These are phyloP conservation scores for Oriolus oriolus DNA, from an alignment of 2,113 vertebrate genomes.

Conservation along the genomic window DNA sequence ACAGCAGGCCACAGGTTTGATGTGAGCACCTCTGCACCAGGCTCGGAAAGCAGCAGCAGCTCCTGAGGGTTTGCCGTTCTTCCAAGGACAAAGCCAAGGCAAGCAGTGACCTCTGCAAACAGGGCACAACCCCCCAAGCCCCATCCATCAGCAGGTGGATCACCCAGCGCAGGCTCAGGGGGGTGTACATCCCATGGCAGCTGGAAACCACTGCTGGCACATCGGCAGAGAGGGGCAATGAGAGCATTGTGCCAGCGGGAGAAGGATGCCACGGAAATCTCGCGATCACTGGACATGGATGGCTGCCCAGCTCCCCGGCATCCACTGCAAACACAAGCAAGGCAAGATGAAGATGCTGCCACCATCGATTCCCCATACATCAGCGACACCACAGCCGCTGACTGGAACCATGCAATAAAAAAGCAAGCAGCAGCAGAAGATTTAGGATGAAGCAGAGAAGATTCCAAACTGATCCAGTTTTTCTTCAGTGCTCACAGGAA, in stretches of 20 bases:
- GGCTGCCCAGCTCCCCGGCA: neutral
- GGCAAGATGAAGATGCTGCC: neutral
- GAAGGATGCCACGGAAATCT: neutral
- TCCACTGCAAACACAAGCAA: neutral
- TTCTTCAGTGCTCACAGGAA: neutral
- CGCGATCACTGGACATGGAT: neutral
- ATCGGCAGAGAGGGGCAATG: accelerated
- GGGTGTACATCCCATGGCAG: neutral
- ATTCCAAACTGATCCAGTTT: neutral
- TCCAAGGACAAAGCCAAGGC: neutral
- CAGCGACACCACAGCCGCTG: neutral
- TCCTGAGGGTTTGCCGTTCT: neutral
- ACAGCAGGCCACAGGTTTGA: neutral
- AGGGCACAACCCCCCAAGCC: neutral
- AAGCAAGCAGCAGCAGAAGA: neutral
- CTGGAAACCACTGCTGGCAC: neutral
- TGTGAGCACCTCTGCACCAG: neutral
- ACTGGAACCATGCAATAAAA: neutral
- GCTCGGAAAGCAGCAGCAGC: neutral
- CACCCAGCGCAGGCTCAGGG: neutral
- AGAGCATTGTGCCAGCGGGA: neutral
- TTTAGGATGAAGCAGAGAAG: neutral
- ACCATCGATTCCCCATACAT: neutral
- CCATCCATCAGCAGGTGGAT: neutral
- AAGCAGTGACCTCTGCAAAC: neutral